phyloP scores from a whole-genome alignment of 1,140 invertebrate genomes.

The Patella vulgata region DNA sequence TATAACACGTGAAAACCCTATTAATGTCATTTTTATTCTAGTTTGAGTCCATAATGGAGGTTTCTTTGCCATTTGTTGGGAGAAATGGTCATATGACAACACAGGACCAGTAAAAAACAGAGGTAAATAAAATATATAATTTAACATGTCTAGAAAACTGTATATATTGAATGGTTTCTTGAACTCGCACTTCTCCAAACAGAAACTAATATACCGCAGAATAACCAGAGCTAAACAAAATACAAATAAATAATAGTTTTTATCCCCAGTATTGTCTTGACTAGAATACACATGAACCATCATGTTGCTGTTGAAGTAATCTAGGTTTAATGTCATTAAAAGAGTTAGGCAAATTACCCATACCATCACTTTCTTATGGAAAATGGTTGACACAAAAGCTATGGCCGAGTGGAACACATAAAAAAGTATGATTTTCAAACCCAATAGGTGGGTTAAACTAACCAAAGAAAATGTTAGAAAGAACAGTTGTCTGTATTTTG shows the following conservation, averaged over 20 bases:
- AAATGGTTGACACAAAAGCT: slow-evolving; percentile 27
- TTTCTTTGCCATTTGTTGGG: slow-evolving; percentile 63
- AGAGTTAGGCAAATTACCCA: slow-evolving; percentile 39
- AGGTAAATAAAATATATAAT: slow-evolving; percentile 85
- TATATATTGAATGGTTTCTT: slow-evolving; percentile 13
- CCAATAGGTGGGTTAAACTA: slow-evolving; percentile 30
- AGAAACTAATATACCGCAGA: slow-evolving; percentile 46
- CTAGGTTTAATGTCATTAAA: slow-evolving; percentile 39
- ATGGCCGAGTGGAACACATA: slow-evolving; percentile 34
- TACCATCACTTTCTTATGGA: slow-evolving; percentile 3
- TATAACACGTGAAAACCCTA: slow-evolving; percentile 61
- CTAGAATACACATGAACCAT: background rate
- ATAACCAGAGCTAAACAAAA: slow-evolving; percentile 43
- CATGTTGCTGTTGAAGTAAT: slow-evolving; percentile 6
- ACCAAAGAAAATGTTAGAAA: slow-evolving; percentile 25
- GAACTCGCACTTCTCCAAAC: slow-evolving; percentile 33
- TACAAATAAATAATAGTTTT: slow-evolving; percentile 38
- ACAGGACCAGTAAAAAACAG: slow-evolving; percentile 82
- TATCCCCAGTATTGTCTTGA: slow-evolving; percentile 24
- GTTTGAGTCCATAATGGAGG: too few relatives aligned
- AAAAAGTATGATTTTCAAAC: slow-evolving; percentile 34
- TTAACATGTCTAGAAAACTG: slow-evolving; percentile 69
- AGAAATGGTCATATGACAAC: slow-evolving; percentile 78
- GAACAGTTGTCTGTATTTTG: background rate
- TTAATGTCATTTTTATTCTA: slow-evolving; percentile 5